Evolutionary conservation across 2,888 invertebrate genomes (phyloP).

Genomic region (Pandemis cinnamomeana): DNA sequence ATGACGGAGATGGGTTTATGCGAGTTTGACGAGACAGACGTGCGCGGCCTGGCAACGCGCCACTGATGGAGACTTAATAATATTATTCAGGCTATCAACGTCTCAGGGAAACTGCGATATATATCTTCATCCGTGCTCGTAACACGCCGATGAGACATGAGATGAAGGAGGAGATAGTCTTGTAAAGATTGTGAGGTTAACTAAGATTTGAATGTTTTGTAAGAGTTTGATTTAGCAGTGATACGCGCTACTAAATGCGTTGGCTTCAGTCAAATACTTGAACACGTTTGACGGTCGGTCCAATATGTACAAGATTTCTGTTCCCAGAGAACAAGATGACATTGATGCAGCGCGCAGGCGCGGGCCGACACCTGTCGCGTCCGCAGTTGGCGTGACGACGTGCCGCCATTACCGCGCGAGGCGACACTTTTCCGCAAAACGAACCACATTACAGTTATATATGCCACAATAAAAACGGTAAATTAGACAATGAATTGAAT

Average conservation of each 20-base stretch:
- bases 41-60: slow-evolving; percentile 3
- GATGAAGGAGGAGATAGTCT: not conserved
- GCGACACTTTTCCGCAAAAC: not conserved
- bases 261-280: not conserved
- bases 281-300: not conserved
- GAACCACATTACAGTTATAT: slow-evolving; percentile 26
- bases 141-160: not conserved
- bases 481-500: slow-evolving; percentile 30
- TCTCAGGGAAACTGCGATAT: not conserved
- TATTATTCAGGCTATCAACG: slow-evolving; percentile 4
- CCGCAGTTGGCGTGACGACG: not conserved
- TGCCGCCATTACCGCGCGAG: not conserved
- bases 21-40: slow-evolving; percentile 29
- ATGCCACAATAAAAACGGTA: slow-evolving; percentile 35
- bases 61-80: not conserved
- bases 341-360: not conserved
- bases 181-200: not conserved
- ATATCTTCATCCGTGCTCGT: not conserved
- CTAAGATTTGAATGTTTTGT: not conserved
- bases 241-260: not conserved
- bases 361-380: not conserved
- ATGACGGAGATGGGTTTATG: slow-evolving; percentile 11
- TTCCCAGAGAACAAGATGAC: not conserved
- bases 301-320: not conserved
- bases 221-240: not conserved